A percentile compares a stretch with the other conserved stretches of the same genome.
These are phyloP conservation scores for Temnothorax curvispinosus DNA, from an alignment of 1,140 invertebrate genomes.

Conservation along the genomic window DNA sequence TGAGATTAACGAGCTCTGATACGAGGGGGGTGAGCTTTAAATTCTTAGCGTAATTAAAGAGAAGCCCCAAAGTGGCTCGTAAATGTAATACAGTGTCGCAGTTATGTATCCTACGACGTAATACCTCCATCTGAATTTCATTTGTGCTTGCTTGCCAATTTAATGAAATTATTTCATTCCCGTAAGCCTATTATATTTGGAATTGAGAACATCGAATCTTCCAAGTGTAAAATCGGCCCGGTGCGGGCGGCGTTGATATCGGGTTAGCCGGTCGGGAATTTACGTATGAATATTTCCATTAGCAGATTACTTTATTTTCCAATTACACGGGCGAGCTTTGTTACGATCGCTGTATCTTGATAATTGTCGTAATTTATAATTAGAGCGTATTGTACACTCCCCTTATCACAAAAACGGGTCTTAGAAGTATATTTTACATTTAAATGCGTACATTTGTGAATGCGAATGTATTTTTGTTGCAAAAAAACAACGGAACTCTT, in stretches of 20 bases:
- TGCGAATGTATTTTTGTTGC: too few species aligned
- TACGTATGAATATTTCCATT: slow-evolving; percentile 60
- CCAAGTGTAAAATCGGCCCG: slow-evolving; percentile 20
- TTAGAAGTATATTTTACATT: not conserved
- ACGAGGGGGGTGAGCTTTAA: not conserved
- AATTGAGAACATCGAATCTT: slow-evolving; percentile 44
- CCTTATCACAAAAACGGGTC: not conserved
- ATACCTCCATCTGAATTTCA: slow-evolving; percentile 45
- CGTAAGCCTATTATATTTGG: slow-evolving; percentile 53
- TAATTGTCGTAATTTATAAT: slow-evolving; percentile 18
- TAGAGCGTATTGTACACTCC: not conserved
- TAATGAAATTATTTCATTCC: slow-evolving; percentile 58
- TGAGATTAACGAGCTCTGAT: slow-evolving; percentile 28
- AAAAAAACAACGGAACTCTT: not conserved
- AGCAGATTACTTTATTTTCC: slow-evolving; percentile 58
- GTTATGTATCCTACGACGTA: slow-evolving; percentile 18
- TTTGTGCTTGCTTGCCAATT: slow-evolving; percentile 36
- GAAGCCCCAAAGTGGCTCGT: slow-evolving; percentile 3
- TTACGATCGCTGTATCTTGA: not conserved
- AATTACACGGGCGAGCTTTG: slow-evolving; percentile 30
- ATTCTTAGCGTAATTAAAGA: slow-evolving; percentile 36
- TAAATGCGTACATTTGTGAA: not conserved
- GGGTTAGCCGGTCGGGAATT: slow-evolving; percentile 14
- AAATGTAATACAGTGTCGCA: slow-evolving; percentile 47
- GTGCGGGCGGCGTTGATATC: not conserved